Conservation (phyloP, 2,113 vertebrate species). For the Xiphias gladius region DNA sequence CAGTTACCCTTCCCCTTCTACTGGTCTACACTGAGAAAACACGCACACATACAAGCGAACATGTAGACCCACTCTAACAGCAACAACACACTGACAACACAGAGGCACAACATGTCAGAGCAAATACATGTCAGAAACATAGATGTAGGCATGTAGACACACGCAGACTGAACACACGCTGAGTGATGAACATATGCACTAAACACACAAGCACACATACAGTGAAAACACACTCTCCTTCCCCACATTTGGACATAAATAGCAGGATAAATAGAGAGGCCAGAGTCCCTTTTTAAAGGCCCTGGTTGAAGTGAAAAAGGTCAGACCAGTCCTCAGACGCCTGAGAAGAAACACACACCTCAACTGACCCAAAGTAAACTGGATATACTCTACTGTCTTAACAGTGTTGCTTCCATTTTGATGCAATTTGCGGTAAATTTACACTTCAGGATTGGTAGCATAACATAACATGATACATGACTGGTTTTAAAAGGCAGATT, state of each 20-base stretch:
- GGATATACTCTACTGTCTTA: neutral
- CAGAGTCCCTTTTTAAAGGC: constrained; percentile 66
- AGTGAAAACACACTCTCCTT: constrained; percentile 52
- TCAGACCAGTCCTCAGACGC: constrained; percentile 61
- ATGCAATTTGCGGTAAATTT: neutral
- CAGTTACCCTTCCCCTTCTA: constrained; percentile 41
- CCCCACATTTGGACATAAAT: constrained; percentile 74
- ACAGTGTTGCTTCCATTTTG: too few relatives aligned
- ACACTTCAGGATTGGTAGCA: neutral
- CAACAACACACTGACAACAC: constrained; percentile 23
- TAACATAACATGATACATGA: neutral
- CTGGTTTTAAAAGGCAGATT: neutral
- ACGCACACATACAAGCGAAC: constrained; percentile 47
- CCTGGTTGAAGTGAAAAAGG: constrained; percentile 60
- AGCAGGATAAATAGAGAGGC: constrained; percentile 78
- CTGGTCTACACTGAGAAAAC: constrained; percentile 42
- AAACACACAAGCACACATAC: constrained; percentile 51
- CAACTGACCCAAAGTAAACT: constrained; percentile 53
- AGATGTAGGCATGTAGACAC: constrained; percentile 25
- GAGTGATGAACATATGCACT: constrained; percentile 36
- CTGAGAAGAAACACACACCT: constrained; percentile 64
- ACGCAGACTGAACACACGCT: constrained; percentile 9
- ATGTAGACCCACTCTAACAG: constrained; percentile 30
- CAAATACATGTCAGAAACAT: constrained; percentile 24
- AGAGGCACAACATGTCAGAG: constrained; percentile 13